phyloP scores from a whole-genome alignment of 2,797 vertebrate genomes.

The Tangara arthus region DNA sequence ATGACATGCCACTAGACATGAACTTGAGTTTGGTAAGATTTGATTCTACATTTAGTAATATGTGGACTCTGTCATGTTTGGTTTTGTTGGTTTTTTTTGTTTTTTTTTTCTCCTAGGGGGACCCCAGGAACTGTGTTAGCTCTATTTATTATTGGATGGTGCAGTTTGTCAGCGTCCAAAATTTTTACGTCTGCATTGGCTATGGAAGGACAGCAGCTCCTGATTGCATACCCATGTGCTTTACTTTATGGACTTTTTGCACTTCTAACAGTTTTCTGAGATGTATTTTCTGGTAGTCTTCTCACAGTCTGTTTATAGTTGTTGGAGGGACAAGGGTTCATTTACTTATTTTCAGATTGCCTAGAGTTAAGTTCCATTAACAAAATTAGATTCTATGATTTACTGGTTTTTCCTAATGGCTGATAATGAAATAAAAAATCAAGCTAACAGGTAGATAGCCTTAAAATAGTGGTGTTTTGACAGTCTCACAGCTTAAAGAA shows the following conservation, averaged over 20 bases:
- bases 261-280: slow-evolving; percentile 84
- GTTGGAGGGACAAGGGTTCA: background rate
- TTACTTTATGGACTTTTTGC: slow-evolving; percentile 86
- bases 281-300: background rate
- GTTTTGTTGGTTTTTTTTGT: background rate
- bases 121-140: slow-evolving; percentile 72
- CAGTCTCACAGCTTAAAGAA: background rate
- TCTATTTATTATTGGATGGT: slow-evolving; percentile 80
- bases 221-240: slow-evolving; percentile 84
- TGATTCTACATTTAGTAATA: background rate
- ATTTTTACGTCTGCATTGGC: slow-evolving; percentile 83
- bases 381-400: slow-evolving; percentile 30
- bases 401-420: slow-evolving; percentile 37
- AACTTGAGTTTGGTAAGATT: background rate
- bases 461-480: slow-evolving; percentile 12
- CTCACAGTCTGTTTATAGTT: background rate
- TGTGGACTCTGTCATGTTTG: background rate
- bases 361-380: slow-evolving; percentile 34
- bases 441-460: background rate
- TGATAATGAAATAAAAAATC: slow-evolving; percentile 46
- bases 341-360: slow-evolving; percentile 7
- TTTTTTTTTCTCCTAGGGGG: slow-evolving; percentile 67
- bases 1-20: background rate
- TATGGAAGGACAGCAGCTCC: slow-evolving; percentile 86
- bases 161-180: slow-evolving; percentile 86